Conservation (phyloP, 64 coral and sea anemone species). For the Montipora efflorescens region DNA sequence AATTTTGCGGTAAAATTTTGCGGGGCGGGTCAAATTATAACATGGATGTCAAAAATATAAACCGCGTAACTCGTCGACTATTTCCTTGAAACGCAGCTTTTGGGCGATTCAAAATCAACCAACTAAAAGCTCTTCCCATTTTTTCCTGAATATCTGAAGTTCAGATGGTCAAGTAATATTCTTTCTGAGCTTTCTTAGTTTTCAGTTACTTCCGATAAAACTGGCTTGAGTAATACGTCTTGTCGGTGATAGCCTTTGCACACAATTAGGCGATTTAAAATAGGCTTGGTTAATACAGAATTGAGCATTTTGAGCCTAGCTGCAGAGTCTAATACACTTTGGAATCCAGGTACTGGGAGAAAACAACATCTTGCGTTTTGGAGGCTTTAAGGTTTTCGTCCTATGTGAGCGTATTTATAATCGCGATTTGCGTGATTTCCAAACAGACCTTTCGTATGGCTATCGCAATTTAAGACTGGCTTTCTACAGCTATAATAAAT, state of each 20-base stretch:
- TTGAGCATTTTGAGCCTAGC: neutral
- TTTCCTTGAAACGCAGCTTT: neutral
- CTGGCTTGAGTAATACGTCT: slow-evolving; percentile 27
- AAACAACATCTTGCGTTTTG: neutral
- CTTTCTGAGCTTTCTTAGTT: neutral
- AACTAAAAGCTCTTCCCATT: neutral
- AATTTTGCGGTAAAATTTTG: slow-evolving; percentile 37
- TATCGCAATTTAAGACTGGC: neutral
- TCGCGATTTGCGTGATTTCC: neutral
- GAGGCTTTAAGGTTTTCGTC: slow-evolving; percentile 11
- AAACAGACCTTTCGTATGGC: too few species aligned
- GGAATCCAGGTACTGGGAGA: neutral
- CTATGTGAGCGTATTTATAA: slow-evolving; percentile 18
- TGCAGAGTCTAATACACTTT: neutral
- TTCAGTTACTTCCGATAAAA: neutral
- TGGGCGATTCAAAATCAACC: neutral
- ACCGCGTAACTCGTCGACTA: neutral
- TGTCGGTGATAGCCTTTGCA: neutral
- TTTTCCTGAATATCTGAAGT: neutral
- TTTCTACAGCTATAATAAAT: neutral
- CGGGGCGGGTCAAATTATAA: slow-evolving; percentile 42
- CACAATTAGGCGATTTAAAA: neutral
- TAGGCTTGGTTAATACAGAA: too few species aligned
- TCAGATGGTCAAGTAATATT: slow-evolving; percentile 19
- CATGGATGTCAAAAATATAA: slow-evolving; percentile 40